Base-by-base conservation (phyloP, 2,888 invertebrate species). In the Trichogramma dendrolimi region DNA sequence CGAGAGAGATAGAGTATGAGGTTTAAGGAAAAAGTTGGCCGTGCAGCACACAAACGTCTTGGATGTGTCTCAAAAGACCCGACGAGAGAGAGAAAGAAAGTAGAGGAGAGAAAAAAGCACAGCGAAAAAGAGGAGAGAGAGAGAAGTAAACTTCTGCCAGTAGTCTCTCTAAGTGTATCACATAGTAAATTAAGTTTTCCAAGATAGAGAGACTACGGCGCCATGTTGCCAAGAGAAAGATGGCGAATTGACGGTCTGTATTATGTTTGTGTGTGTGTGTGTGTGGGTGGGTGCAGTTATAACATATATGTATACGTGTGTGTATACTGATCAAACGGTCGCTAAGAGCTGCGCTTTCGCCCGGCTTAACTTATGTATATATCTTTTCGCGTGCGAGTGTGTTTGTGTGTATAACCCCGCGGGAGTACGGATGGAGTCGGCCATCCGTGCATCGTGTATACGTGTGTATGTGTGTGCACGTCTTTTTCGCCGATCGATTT, bases 291-390 rank as follows among this genome's bases (percentile, higher is more conserved):
- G 27, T 27, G 27, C 27, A 27, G 27, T 27, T 27, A 27, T 27
- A 27, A 3, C 27, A 27, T 27, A 27, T 27, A 27, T 27, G 27
- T 27, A 27, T 27, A 27, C 27, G 27, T 76, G 79, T 77, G 79
- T 78, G 78, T 78, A 75, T 14, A 72, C 75, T 76, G 79, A 78
- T 78, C 78, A 79, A 79, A 79, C 79, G 76, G 74, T 72, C 72
- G 73, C 75, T 77, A 78, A 78, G 76, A 77, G 77, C 76, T 69
- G 67, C 74, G 75, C 77, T 77, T 75, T 76, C 75, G 74, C 72
- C 73, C 72, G 76, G 74, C 73, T 74, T 78, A 78, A 79, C 77
- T 78, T 77, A 73, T 69, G 64, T 67, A 66, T 54, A n/a, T 38
- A 66, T 66, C 69, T 71, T 61, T 66, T 27, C 11, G 5, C 44